Evolutionary conservation across 92 coral and sea anemone genomes (phyloP).

Genomic region (Scolanthus callimorphus): DNA sequence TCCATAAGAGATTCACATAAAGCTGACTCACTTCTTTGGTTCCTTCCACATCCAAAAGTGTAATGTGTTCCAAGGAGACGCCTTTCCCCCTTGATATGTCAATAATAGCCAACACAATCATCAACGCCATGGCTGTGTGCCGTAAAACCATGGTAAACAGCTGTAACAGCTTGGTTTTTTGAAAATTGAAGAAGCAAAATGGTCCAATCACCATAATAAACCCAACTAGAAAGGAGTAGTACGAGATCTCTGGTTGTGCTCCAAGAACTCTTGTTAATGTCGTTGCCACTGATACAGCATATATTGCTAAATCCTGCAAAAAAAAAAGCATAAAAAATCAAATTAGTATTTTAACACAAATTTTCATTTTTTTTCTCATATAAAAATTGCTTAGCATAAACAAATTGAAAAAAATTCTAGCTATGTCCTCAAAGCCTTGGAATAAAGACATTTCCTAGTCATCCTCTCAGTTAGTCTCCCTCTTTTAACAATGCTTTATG

Average conservation of each 20-base stretch:
- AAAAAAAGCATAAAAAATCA: too few species aligned
- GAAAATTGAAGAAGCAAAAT: conserved; percentile 74
- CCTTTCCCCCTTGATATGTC: conserved; percentile 59
- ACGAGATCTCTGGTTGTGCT: conserved; percentile 53
- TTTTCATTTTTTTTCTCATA: too few species aligned
- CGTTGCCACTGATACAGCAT: conserved; percentile 74
- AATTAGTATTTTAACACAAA: too few species aligned
- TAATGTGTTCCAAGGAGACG: conserved; percentile 51
- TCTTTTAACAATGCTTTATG: too few species aligned
- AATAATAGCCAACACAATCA: conserved; percentile 45
- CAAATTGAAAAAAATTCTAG: too few species aligned
- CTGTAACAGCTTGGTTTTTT: conserved; percentile 68
- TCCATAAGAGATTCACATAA: too few species aligned
- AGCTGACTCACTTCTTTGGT: conserved; percentile 80
- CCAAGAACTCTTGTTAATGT: conserved; percentile 59
- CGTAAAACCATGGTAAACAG: conserved; percentile 69
- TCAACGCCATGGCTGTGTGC: conserved; percentile 71
- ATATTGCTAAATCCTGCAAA: conserved; percentile 71
- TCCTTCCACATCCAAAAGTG: conserved; percentile 49
- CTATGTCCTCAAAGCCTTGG: too few species aligned
- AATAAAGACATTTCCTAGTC: too few species aligned
- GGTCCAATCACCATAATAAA: conserved; percentile 71
- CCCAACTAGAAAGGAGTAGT: conserved; percentile 70
- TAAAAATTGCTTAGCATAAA: too few species aligned
- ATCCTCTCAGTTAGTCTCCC: too few species aligned